Base-by-base conservation (phyloP, 2,797 vertebrate species). In the Gallirallus australis region DNA sequence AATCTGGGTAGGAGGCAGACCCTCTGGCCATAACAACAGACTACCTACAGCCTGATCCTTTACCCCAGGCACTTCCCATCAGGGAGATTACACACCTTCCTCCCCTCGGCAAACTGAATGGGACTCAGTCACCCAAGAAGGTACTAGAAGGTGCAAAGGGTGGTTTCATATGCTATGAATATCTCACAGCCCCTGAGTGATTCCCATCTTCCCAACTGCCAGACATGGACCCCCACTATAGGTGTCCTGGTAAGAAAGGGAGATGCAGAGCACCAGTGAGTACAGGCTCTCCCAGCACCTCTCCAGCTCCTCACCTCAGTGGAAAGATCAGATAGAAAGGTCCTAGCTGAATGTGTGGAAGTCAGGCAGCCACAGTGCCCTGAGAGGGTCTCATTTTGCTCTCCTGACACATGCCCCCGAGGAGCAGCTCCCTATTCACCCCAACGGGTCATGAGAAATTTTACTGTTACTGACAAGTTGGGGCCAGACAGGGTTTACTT, bases 161-260 rank as follows among this genome's bases (percentile, higher is more conserved):
- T 52, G 47, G 14, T 47, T 57, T 47, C 71, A 59, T 35, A 35
- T 3, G n/a, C 68, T 1, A 1, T 30, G 33, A 71, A 40, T 25
- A 5, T 50, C 19, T 15, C 54, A 53, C 0, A 54, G 3, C 11
- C 21, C 3, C 12, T 2, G 0, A 5, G 7, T 3, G 23, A 31
- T 76, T 76, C 48, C 53, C 39, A 7, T n/a, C 39, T 54, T 86
- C 16, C 23, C 54, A n/a, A 5, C 21, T 61, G 19, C 14, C 61
- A 77, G 39, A 25, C n/a, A 23, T 2, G 0, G 53, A 78, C 7
- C 16, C 42, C 31, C n/a, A 4, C 31, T 19, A n/a, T 31, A 64
- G 52, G 16, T 2, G 0, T 6, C 24, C 15, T 17, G 0, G 0
- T 11, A 12, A 33, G 17, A 28, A 17, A 28, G 17, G 0, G 4